A percentile compares a stretch with the other conserved stretches of the same genome.
phyloP scores from a whole-genome alignment of 2,888 invertebrate genomes.

The Agrotis puta region DNA sequence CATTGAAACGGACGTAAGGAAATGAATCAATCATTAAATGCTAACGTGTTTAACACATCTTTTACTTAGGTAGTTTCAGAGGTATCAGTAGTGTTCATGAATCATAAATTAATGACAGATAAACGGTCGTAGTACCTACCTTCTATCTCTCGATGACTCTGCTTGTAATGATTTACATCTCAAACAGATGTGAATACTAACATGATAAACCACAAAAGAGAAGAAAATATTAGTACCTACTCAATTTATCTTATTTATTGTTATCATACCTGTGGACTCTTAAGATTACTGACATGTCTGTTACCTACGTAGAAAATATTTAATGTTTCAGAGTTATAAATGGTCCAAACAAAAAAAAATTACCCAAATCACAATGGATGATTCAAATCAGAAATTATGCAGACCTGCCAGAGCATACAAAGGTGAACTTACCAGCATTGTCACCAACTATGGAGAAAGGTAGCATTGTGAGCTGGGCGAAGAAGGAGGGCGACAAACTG shows the following conservation, averaged over 20 bases:
- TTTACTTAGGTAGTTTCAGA: slow-evolving; percentile 23
- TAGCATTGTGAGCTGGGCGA: slow-evolving; percentile 98
- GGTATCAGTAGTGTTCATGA: slow-evolving; percentile 46
- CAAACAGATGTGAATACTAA: slow-evolving; percentile 8
- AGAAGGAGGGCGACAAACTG: slow-evolving; percentile 98
- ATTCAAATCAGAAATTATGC: slow-evolving; percentile 88
- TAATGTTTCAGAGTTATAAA: slow-evolving; percentile 70
- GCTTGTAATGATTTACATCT: slow-evolving; percentile 9
- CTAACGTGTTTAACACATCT: background rate
- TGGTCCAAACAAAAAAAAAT: slow-evolving; percentile 68
- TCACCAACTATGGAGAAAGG: slow-evolving; percentile 99
- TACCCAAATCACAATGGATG: slow-evolving; percentile 81
- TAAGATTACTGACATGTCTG: too few relatives aligned
- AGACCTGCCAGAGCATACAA: slow-evolving; percentile 93
- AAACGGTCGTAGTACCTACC: background rate
- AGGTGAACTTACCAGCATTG: slow-evolving; percentile 96
- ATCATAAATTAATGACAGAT: slow-evolving; percentile 26
- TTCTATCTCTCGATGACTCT: background rate
- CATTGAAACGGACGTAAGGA: too few relatives aligned
- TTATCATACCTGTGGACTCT: too few relatives aligned
- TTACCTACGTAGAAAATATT: background rate
- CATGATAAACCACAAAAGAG: background rate
- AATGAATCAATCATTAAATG: background rate
- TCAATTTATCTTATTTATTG: too few relatives aligned
- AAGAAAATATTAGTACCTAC: background rate